These are phyloP conservation scores for Melangyna quadrimaculata DNA, from an alignment of 2,888 invertebrate species.

Conservation along the genomic window DNA sequence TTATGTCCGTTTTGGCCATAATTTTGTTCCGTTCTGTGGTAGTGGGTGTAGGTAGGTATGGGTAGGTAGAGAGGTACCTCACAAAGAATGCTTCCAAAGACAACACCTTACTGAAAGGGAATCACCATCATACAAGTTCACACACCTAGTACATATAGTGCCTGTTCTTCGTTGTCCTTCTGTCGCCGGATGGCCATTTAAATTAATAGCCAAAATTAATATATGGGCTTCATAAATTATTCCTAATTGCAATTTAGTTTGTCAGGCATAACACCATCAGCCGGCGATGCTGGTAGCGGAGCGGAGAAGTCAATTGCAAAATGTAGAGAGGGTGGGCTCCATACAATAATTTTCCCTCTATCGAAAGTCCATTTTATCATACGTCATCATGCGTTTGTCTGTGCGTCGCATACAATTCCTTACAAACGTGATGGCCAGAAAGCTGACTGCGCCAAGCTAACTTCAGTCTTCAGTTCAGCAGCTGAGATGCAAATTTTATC, in stretches of 20 bases:
- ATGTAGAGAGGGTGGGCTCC: slow-evolving; percentile 13
- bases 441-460: background rate
- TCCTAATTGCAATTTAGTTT: slow-evolving; percentile 72
- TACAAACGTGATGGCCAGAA: slow-evolving; percentile 12
- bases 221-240: slow-evolving; percentile 70
- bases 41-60: background rate
- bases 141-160: background rate
- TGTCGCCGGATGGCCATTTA: slow-evolving; percentile 67
- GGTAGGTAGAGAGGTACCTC: background rate
- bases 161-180: slow-evolving; percentile 18
- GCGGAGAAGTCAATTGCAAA: slow-evolving; percentile 18
- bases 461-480: too few species aligned
- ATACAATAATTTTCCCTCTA: background rate
- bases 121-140: slow-evolving; percentile 10
- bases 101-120: slow-evolving; percentile 50
- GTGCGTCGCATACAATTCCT: background rate
- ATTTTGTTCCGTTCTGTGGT: slow-evolving; percentile 53
- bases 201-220: slow-evolving; percentile 71
- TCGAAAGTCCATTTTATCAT: slow-evolving; percentile 34
- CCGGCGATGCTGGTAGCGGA: background rate
- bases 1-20: slow-evolving; percentile 63
- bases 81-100: slow-evolving; percentile 29
- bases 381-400: slow-evolving; percentile 2
- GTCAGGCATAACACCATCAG: slow-evolving; percentile 49
- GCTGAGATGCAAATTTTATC: slow-evolving; percentile 71